Percentiles rank a stretch among this genome's conserved stretches.
Conservation (phyloP, 2,113 vertebrate species). For the Poecile atricapillus region DNA sequence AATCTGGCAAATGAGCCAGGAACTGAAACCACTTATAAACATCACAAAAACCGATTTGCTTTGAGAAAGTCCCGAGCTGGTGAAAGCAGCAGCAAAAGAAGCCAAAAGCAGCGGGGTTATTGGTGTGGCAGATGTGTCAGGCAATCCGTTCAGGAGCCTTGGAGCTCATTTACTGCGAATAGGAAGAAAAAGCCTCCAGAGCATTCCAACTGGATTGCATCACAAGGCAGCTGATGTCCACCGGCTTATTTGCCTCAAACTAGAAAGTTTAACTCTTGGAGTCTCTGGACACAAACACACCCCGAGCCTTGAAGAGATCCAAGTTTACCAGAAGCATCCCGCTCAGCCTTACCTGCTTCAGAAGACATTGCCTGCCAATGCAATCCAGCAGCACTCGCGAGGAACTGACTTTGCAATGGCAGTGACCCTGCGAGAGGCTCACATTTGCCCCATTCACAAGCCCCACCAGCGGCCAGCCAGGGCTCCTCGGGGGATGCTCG, state of each 20-base stretch:
- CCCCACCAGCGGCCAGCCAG: neutral
- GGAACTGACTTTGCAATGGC: neutral
- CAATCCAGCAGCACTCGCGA: neutral
- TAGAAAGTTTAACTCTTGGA: neutral
- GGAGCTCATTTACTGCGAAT: neutral
- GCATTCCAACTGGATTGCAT: constrained; percentile 47
- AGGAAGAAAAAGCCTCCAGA: neutral
- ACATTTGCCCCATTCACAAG: neutral
- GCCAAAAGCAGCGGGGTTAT: neutral
- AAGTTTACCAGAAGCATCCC: neutral
- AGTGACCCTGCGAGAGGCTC: neutral
- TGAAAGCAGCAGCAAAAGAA: neutral
- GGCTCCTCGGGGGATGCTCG: neutral
- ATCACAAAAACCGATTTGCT: neutral
- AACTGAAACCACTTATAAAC: neutral
- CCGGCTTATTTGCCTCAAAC: neutral
- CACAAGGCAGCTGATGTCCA: constrained; percentile 42
- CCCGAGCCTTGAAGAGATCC: neutral
- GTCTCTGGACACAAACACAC: neutral
- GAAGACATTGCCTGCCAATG: constrained; percentile 37
- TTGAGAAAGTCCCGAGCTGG: neutral
- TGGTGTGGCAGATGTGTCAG: neutral
- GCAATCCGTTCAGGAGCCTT: neutral
- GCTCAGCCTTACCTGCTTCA: constrained; percentile 42
- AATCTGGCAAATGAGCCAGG: neutral